phyloP scores from a whole-genome alignment of 2,113 vertebrate genomes.

The Tichodroma muraria region DNA sequence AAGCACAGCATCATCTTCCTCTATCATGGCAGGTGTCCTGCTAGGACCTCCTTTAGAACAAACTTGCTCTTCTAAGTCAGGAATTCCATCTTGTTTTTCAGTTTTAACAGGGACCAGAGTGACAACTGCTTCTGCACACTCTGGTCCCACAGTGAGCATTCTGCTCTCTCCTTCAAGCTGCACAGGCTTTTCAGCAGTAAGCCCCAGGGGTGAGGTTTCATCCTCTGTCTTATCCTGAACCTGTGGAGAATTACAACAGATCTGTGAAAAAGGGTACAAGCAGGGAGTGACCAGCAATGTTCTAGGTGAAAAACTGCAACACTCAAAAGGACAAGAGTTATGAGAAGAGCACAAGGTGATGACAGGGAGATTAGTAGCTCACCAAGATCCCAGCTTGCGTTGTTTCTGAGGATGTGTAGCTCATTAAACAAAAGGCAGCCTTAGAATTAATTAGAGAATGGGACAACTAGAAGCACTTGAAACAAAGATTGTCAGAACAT shows the following conservation, averaged over 20 bases:
- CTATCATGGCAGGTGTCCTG: background rate
- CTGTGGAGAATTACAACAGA: slow-evolving; percentile 8
- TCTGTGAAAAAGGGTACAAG: background rate
- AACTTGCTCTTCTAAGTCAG: background rate
- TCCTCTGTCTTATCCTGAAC: background rate
- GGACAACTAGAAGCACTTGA: background rate
- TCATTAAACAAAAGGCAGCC: background rate
- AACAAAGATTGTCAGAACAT: background rate
- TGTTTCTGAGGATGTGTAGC: background rate
- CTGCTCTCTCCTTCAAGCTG: background rate
- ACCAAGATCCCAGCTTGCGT: background rate
- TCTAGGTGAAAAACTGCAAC: background rate
- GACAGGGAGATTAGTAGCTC: background rate
- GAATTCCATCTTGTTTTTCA: background rate
- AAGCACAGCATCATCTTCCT: background rate
- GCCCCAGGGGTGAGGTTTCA: background rate
- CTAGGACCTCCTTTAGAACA: background rate
- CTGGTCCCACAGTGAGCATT: background rate
- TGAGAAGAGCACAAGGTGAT: background rate
- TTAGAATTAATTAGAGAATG: background rate
- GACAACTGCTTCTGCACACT: background rate
- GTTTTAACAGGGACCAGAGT: background rate
- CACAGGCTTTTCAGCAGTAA: background rate
- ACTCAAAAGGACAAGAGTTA: background rate
- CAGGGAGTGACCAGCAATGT: background rate